phyloP scores from a whole-genome alignment of 1,140 invertebrate genomes.

The Dreissena rostriformis region DNA sequence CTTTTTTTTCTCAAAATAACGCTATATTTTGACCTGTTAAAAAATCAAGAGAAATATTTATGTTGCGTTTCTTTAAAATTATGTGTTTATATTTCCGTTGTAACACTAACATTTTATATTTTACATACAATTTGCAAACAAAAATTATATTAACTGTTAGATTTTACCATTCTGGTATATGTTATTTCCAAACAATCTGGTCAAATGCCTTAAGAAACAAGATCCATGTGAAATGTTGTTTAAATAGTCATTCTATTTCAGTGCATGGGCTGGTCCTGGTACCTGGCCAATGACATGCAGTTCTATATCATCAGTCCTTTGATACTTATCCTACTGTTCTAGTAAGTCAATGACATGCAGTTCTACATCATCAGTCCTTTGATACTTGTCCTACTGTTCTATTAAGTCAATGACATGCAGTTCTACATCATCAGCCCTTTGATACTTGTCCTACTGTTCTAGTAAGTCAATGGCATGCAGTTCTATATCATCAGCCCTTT shows the following conservation, averaged over 20 bases:
- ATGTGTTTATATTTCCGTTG: background rate
- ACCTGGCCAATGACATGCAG: conserved; percentile 91
- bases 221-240: too few species aligned
- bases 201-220: too few species aligned
- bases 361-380: background rate
- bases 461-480: too few species aligned
- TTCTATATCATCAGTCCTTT: conserved; percentile 87
- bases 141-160: too few species aligned
- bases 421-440: too few species aligned
- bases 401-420: background rate
- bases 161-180: background rate
- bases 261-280: conserved; percentile 89
- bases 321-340: conserved; percentile 81
- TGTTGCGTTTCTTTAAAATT: background rate
- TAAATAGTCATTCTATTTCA: conserved; percentile 76
- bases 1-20: background rate
- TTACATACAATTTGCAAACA: too few species aligned
- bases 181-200: background rate
- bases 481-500: too few species aligned
- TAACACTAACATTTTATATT: too few species aligned
- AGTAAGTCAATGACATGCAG: conserved; percentile 59
- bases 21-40: background rate
- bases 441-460: too few species aligned
- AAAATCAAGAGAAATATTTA: background rate
- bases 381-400: background rate